phyloP scores from a whole-genome alignment of 2,113 vertebrate genomes.

The Peromyscus polionotus region DNA sequence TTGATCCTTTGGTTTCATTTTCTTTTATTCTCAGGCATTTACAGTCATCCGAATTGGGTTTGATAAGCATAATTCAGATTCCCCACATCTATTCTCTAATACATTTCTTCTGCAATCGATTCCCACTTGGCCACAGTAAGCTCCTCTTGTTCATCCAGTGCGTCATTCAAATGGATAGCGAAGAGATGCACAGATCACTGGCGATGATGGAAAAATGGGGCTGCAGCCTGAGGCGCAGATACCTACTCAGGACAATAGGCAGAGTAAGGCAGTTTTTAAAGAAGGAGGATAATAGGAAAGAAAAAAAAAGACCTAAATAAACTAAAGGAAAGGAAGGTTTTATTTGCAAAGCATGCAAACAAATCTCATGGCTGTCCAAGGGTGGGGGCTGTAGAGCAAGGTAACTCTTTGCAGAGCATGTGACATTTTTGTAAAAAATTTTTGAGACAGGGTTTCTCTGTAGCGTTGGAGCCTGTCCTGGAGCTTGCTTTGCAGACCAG shows the following conservation, averaged over 20 bases:
- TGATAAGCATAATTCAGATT: conserved; percentile 76
- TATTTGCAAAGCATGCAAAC: background rate
- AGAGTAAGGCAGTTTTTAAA: conserved; percentile 1
- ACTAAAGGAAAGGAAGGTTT: conserved; percentile 22
- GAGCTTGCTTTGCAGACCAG: no score
- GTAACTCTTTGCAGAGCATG: background rate
- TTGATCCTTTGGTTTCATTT: conserved; percentile 63
- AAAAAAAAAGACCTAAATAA: background rate
- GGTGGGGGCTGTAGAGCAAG: background rate
- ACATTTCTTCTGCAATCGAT: conserved; percentile 52
- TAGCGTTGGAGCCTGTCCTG: no score
- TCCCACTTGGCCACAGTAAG: conserved; percentile 61
- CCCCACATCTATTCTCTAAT: conserved; percentile 63
- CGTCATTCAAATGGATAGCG: conserved; percentile 64
- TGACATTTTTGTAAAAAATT: background rate
- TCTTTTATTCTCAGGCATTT: conserved; percentile 72
- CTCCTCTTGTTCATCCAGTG: conserved; percentile 48
- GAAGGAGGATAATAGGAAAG: background rate
- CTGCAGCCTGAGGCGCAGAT: background rate
- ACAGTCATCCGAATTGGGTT: conserved; percentile 62
- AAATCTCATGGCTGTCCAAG: background rate
- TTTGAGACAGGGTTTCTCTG: background rate
- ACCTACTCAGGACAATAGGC: background rate
- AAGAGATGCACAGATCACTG: conserved; percentile 37
- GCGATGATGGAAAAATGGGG: background rate